Conservation (phyloP, 2,113 vertebrate species). For the Pterophyllum scalare region DNA sequence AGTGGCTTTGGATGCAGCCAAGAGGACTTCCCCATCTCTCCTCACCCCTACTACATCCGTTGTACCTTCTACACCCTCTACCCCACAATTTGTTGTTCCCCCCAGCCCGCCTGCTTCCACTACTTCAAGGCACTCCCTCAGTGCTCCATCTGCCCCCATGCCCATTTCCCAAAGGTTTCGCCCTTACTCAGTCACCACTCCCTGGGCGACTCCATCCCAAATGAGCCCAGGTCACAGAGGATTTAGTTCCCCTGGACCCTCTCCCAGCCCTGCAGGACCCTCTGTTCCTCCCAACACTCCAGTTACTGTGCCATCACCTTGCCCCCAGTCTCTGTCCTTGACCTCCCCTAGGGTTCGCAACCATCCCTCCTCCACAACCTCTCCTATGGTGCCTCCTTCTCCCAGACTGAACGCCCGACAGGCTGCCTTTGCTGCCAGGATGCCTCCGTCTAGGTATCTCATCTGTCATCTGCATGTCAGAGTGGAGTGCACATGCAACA, state of each 20-base stretch:
- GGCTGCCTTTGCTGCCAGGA: slow-evolving; percentile 84
- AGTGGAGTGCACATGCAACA: slow-evolving; percentile 43
- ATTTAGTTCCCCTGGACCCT: slow-evolving; percentile 47
- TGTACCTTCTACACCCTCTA: slow-evolving; percentile 55
- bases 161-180: slow-evolving; percentile 89
- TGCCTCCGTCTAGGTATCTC: slow-evolving; percentile 91
- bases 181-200: slow-evolving; percentile 86
- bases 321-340: slow-evolving; percentile 72
- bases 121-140: slow-evolving; percentile 60
- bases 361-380: slow-evolving; percentile 74
- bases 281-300: slow-evolving; percentile 79
- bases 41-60: slow-evolving; percentile 65
- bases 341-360: slow-evolving; percentile 71
- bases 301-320: slow-evolving; percentile 71
- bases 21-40: slow-evolving; percentile 72
- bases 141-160: slow-evolving; percentile 78
- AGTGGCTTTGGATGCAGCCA: slow-evolving; percentile 74
- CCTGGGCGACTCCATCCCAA: slow-evolving; percentile 76
- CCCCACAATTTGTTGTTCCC: slow-evolving; percentile 67
- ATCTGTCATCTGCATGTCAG: slow-evolving; percentile 64
- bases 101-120: slow-evolving; percentile 70
- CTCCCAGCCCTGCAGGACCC: slow-evolving; percentile 61
- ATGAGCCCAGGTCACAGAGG: slow-evolving; percentile 71
- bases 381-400: slow-evolving; percentile 78
- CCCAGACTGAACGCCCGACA: slow-evolving; percentile 80